phyloP scores from a whole-genome alignment of 2,888 invertebrate genomes.

The Hypena proboscidalis region DNA sequence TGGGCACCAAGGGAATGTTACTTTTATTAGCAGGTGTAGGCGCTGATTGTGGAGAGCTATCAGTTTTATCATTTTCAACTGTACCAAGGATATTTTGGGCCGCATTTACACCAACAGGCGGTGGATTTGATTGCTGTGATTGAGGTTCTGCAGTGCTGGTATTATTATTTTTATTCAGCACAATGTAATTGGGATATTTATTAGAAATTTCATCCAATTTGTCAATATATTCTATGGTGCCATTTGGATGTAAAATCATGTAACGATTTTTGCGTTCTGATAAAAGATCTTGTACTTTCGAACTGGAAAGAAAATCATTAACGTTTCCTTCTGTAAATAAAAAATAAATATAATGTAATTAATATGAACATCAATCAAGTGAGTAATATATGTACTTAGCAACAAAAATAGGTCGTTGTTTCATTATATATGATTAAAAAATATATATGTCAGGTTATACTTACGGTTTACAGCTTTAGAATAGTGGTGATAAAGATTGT shows the following conservation, averaged over 20 bases:
- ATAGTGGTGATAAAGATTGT: too few species aligned
- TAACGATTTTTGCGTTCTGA: constrained; percentile 42
- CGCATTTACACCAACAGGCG: not conserved
- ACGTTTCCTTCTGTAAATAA: constrained; percentile 26
- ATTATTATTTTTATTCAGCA: constrained; percentile 1
- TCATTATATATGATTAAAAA: too few species aligned
- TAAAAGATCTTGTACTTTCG: constrained; percentile 29
- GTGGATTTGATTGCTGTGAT: too few species aligned
- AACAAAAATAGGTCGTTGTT: too few species aligned
- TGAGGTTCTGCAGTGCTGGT: too few species aligned
- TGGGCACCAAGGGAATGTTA: too few species aligned
- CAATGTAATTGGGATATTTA: constrained; percentile 43
- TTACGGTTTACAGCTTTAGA: not conserved
- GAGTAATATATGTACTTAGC: too few species aligned
- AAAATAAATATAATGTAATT: not conserved
- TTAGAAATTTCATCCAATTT: constrained; percentile 40
- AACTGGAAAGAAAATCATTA: constrained; percentile 6
- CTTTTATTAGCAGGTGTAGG: too few species aligned
- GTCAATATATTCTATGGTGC: constrained; percentile 55
- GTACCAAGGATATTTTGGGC: too few species aligned
- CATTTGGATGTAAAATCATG: constrained; percentile 56
- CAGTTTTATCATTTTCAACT: too few species aligned
- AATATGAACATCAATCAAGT: not conserved
- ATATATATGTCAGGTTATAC: too few species aligned
- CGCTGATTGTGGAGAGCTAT: too few species aligned